Percentiles rank a stretch among this genome's conserved stretches.
phyloP scores from a whole-genome alignment of 2,797 vertebrate species.

The Scyliorhinus canicula region DNA sequence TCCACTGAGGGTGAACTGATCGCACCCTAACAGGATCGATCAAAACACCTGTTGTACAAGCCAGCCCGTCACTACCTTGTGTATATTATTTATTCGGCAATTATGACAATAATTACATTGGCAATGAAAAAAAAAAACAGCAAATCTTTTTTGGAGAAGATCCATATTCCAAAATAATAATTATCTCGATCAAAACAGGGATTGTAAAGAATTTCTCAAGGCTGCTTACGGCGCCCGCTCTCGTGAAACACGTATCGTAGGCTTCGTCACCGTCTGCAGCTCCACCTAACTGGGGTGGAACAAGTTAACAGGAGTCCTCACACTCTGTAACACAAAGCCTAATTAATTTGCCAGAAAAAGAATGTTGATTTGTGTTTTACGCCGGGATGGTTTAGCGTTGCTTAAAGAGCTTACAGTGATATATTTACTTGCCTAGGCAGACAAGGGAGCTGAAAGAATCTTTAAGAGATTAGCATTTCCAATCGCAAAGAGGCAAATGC shows the following conservation, averaged over 20 bases:
- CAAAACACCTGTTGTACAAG: constrained; percentile 26
- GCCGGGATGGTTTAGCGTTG: not conserved
- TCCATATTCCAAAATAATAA: constrained; percentile 34
- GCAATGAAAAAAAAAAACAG: not conserved
- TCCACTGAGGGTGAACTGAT: not conserved
- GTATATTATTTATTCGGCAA: constrained; percentile 25
- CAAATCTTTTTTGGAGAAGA: constrained; percentile 13
- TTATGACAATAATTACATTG: constrained; percentile 17
- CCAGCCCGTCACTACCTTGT: not conserved
- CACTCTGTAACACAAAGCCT: not conserved
- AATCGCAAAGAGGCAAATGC: not conserved
- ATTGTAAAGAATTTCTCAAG: constrained; percentile 13
- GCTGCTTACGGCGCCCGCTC: not conserved
- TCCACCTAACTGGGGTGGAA: not conserved
- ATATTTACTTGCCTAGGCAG: not conserved
- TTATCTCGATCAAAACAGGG: constrained; percentile 34
- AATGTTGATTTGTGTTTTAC: not conserved
- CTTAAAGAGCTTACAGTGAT: constrained; percentile 14
- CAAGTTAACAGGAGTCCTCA: too few relatives aligned
- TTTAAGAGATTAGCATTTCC: constrained; percentile 25
- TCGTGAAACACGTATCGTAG: not conserved
- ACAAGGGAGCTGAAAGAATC: not conserved
- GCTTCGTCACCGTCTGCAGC: not conserved
- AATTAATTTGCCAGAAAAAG: not conserved
- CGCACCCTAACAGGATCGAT: not conserved